These are phyloP conservation scores for Neodiprion pinetum DNA, from an alignment of 1,140 invertebrate species.

Conservation along the genomic window DNA sequence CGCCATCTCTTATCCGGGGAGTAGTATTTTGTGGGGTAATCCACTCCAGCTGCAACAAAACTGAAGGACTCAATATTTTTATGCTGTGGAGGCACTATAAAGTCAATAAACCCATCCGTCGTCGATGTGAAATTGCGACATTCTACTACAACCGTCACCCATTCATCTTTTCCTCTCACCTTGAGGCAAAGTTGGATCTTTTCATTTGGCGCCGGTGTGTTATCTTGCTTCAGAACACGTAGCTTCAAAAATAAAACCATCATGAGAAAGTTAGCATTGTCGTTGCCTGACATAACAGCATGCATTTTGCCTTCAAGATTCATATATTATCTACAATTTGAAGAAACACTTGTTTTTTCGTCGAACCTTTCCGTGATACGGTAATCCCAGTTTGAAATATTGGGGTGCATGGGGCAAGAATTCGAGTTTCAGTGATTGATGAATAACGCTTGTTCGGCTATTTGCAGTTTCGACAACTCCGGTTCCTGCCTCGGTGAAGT, in stretches of 20 bases:
- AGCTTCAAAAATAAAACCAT: constrained; percentile 36
- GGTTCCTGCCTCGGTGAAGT: constrained; percentile 71
- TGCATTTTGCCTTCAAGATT: not conserved
- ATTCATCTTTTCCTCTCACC: constrained; percentile 53
- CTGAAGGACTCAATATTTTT: constrained; percentile 53
- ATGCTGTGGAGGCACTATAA: constrained; percentile 55
- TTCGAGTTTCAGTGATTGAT: constrained; percentile 64
- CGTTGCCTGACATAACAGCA: no score
- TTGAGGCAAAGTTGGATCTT: constrained; percentile 56
- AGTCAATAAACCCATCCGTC: constrained; percentile 56
- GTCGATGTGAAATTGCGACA: constrained; percentile 57
- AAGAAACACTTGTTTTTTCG: constrained; percentile 8
- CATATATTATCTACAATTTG: not conserved
- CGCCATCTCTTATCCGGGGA: constrained; percentile 57
- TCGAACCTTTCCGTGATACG: constrained; percentile 69
- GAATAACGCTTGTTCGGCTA: constrained; percentile 63
- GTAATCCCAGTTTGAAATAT: constrained; percentile 70
- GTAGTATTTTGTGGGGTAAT: constrained; percentile 59
- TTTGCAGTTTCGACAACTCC: constrained; percentile 68
- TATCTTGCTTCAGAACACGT: constrained; percentile 51
- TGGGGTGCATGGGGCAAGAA: constrained; percentile 63
- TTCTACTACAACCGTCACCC: constrained; percentile 51
- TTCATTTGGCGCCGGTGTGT: constrained; percentile 51
- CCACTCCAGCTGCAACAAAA: constrained; percentile 55
- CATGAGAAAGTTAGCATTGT: not conserved